Evolutionary conservation across 2,797 vertebrate genomes (phyloP).

Genomic region (Rallus crepitans): DNA sequence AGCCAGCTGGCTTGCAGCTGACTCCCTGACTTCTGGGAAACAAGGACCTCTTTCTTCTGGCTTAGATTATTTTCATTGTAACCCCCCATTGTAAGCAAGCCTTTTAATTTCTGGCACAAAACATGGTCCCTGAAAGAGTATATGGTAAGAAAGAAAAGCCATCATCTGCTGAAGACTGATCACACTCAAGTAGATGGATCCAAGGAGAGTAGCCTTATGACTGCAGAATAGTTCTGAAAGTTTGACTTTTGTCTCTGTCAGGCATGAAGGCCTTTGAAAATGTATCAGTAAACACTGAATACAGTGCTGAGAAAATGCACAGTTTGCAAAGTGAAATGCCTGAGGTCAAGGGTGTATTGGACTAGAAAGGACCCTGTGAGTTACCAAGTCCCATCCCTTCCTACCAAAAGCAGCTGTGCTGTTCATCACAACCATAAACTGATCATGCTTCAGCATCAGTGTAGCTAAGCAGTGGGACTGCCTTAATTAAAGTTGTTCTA

Average conservation of each 20-base stretch:
- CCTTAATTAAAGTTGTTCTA: constrained; percentile 9
- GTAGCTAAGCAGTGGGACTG: background rate
- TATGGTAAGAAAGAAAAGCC: background rate
- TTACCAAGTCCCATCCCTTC: background rate
- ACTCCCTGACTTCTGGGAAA: background rate
- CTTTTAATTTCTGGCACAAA: background rate
- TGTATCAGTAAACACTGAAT: background rate
- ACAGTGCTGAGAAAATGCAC: background rate
- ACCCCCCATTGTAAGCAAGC: background rate
- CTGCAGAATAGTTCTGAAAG: background rate
- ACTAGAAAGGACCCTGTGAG: background rate
- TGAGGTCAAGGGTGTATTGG: background rate
- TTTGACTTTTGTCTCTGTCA: background rate
- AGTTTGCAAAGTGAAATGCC: background rate
- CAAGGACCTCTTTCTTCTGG: background rate
- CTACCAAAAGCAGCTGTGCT: background rate
- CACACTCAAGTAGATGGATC: background rate
- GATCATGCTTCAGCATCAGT: background rate
- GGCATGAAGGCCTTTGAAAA: background rate
- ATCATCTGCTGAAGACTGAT: background rate
- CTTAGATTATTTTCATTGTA: background rate
- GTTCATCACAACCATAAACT: background rate
- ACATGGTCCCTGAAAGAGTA: background rate
- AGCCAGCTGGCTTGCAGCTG: background rate
- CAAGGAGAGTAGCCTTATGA: background rate